Conservation (phyloP, 1,140 invertebrate genomes). For the Scaptomyza hsui region DNA sequence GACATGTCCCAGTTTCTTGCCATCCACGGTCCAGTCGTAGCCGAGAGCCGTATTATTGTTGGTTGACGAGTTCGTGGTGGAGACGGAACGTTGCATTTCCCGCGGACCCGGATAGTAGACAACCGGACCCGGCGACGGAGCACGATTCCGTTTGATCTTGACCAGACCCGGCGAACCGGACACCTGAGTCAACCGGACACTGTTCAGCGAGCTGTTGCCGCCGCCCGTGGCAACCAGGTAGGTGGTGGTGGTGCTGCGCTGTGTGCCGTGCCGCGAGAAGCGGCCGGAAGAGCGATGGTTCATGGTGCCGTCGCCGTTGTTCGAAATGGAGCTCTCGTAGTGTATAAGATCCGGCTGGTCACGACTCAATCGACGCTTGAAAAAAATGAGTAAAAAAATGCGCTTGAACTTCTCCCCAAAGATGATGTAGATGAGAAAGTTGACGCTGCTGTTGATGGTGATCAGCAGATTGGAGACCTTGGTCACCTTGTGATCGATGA, state of each 20-base stretch:
- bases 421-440: constrained; percentile 98
- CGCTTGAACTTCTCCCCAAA: constrained; percentile 98
- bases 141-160: constrained; percentile 78
- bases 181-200: constrained; percentile 70
- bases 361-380: constrained; percentile 86
- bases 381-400: constrained; percentile 94
- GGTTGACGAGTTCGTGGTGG: constrained; percentile 69
- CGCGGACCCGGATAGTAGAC: constrained; percentile 88
- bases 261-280: constrained; percentile 87
- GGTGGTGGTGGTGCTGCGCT: constrained; percentile 84
- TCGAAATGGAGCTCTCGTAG: constrained; percentile 92
- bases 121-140: constrained; percentile 86
- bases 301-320: constrained; percentile 85
- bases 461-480: constrained; percentile 95
- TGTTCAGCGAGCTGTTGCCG: constrained; percentile 82
- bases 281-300: constrained; percentile 88
- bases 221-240: constrained; percentile 66
- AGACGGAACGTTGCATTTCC: constrained; percentile 70
- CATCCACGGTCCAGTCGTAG: constrained; percentile 71
- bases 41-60: constrained; percentile 77
- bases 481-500: constrained; percentile 90
- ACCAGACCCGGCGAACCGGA: constrained; percentile 70
- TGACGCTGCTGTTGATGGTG: constrained; percentile 97
- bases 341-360: constrained; percentile 90
- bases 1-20: constrained; percentile 73